These are phyloP conservation scores for Lucifuga dentata DNA, from an alignment of 2,113 vertebrate genomes.

Conservation along the genomic window DNA sequence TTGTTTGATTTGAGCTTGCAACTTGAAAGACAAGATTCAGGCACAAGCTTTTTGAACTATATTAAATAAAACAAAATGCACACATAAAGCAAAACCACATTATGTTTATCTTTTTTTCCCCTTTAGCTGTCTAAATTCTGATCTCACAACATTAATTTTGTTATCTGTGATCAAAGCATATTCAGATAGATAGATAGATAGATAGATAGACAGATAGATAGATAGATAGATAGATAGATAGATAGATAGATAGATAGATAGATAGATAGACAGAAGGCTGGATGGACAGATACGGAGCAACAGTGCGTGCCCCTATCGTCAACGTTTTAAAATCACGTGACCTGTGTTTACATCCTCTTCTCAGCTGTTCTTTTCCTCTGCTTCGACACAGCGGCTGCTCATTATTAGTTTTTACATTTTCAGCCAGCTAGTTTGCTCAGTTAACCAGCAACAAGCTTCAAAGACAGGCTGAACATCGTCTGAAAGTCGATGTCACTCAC, in stretches of 20 bases:
- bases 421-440: background rate
- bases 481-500: slow-evolving; percentile 15
- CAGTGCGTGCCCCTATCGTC: slow-evolving; percentile 60
- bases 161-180: too few species aligned
- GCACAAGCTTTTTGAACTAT: too few species aligned
- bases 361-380: slow-evolving; percentile 74
- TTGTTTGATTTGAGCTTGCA: too few species aligned
- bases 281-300: slow-evolving; percentile 31
- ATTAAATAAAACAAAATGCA: too few species aligned
- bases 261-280: background rate
- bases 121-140: too few species aligned
- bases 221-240: slow-evolving; percentile 33
- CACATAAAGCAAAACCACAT: too few species aligned
- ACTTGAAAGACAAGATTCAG: too few species aligned
- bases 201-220: slow-evolving; percentile 49
- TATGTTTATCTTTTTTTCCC: too few species aligned
- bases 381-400: slow-evolving; percentile 35
- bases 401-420: slow-evolving; percentile 1
- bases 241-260: slow-evolving; percentile 37
- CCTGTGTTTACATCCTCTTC: slow-evolving; percentile 80
- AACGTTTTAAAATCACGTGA: slow-evolving; percentile 70
- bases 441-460: background rate
- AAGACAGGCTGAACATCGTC: background rate
- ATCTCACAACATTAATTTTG: too few species aligned
- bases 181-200: slow-evolving; percentile 18